Conservation (phyloP, 1,140 invertebrate genomes). For the Magallana ariakensis region DNA sequence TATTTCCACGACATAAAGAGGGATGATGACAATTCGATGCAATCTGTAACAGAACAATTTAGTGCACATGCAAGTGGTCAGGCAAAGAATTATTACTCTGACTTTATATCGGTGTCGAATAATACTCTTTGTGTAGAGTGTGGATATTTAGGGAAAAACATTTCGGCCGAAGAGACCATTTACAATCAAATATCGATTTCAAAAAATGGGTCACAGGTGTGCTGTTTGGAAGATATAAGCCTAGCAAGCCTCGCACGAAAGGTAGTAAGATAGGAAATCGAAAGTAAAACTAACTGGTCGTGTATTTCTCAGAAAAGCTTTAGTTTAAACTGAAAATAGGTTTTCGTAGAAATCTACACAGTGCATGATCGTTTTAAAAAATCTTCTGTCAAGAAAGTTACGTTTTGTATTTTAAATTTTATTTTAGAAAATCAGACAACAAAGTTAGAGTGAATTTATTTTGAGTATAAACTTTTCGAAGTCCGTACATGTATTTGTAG, state of each 20-base stretch:
- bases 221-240: not conserved
- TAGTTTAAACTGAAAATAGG: too few species aligned
- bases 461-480: not conserved
- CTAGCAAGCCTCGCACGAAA: not conserved
- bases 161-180: not conserved
- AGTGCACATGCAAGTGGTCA: not conserved
- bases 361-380: too few species aligned
- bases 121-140: not conserved
- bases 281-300: not conserved
- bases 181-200: not conserved
- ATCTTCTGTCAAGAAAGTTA: too few species aligned
- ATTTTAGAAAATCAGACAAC: not conserved
- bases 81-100: not conserved
- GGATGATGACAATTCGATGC: not conserved
- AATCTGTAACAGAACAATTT: not conserved
- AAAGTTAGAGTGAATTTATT: too few species aligned
- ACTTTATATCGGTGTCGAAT: not conserved
- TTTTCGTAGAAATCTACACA: too few species aligned
- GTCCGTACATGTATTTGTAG: too few species aligned
- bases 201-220: not conserved
- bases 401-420: not conserved
- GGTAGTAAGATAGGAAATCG: not conserved
- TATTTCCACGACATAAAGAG: not conserved
- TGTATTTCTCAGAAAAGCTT: too few species aligned
- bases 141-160: not conserved